Evolutionary conservation across 2,888 invertebrate species (phyloP).

Genomic region (Chorisops tibialis): DNA sequence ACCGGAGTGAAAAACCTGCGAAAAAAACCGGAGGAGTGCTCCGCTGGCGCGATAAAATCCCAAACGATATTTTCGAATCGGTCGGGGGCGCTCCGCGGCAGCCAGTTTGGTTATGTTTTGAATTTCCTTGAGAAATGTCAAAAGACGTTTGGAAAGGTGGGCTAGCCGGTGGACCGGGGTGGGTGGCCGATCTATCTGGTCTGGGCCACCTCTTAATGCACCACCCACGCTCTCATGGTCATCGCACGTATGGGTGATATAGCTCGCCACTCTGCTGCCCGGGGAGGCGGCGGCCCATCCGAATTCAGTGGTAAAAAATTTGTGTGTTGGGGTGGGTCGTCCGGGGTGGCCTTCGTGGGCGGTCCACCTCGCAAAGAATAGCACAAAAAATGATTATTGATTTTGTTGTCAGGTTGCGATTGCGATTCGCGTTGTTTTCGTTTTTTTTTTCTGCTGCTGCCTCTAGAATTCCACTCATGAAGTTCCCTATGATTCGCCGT

Average conservation of each 20-base stretch:
- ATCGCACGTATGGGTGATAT: neutral
- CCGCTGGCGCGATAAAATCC: neutral
- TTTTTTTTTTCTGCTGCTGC: slow-evolving; percentile 5
- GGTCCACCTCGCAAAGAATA: slow-evolving; percentile 29
- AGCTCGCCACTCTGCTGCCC: neutral
- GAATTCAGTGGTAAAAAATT: slow-evolving; percentile 1
- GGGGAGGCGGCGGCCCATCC: neutral
- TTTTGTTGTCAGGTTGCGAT: slow-evolving; percentile 36
- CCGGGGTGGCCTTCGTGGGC: neutral
- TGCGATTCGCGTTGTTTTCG: slow-evolving; percentile 32
- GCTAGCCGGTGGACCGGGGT: neutral
- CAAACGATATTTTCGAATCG: neutral
- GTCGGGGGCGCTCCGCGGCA: neutral
- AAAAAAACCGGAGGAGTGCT: neutral
- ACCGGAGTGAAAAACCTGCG: neutral
- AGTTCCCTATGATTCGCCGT: slow-evolving; percentile 3
- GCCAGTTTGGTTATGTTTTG: slow-evolving; percentile 22
- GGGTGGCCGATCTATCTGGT: too few relatives aligned
- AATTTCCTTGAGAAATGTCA: slow-evolving; percentile 32
- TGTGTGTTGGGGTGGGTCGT: neutral
- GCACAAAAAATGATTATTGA: slow-evolving; percentile 36
- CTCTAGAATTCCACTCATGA: slow-evolving; percentile 5
- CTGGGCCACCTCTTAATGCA: slow-evolving; percentile 10
- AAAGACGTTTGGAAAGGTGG: slow-evolving; percentile 18
- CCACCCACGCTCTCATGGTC: slow-evolving; percentile 1